phyloP scores from a whole-genome alignment of 2,888 invertebrate species.

The Lydus trimaculatus region DNA sequence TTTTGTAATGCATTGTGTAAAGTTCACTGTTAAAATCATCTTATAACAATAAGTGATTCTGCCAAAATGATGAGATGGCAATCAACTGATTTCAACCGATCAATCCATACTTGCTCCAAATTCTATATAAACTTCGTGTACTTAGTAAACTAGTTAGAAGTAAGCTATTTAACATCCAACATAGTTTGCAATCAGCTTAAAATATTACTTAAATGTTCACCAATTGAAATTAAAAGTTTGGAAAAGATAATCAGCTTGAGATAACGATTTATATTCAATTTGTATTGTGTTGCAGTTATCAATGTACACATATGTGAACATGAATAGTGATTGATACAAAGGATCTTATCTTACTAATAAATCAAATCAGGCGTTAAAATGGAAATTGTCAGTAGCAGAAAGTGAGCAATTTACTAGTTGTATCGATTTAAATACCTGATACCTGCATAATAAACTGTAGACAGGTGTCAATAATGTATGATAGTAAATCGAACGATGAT shows the following conservation, averaged over 20 bases:
- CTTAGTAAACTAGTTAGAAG: neutral
- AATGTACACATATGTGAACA: constrained; percentile 38
- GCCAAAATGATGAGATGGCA: neutral
- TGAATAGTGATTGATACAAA: constrained; percentile 50
- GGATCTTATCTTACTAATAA: constrained; percentile 46
- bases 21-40: neutral
- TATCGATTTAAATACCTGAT: neutral
- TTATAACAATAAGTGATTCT: neutral
- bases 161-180: neutral
- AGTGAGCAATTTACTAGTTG: neutral
- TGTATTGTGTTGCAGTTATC: neutral
- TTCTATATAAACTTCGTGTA: neutral
- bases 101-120: constrained; percentile 1
- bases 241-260: too few relatives aligned
- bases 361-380: constrained; percentile 50
- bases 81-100: neutral
- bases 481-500: too few relatives aligned
- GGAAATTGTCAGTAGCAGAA: constrained; percentile 30
- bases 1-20: too few relatives aligned
- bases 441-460: neutral
- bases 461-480: neutral
- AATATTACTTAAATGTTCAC: neutral
- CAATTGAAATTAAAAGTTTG: neutral
- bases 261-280: neutral
- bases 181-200: neutral